A percentile compares a stretch with the other conserved stretches of the same genome.
phyloP scores from a whole-genome alignment of 1,140 invertebrate genomes.

The Pogonomyrmex barbatus region DNA sequence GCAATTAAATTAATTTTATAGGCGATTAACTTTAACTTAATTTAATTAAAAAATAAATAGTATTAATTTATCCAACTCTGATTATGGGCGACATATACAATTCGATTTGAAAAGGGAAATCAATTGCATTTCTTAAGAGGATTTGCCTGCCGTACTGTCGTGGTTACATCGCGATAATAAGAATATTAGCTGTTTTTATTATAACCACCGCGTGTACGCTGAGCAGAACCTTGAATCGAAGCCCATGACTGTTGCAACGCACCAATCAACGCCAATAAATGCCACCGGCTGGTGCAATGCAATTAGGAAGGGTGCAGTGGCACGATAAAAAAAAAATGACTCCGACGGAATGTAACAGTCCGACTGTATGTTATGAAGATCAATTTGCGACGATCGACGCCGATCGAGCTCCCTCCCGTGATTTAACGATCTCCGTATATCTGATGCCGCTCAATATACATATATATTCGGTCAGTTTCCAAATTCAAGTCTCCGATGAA shows the following conservation, averaged over 20 bases:
- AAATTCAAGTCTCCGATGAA: background rate
- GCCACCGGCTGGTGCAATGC: constrained; percentile 77
- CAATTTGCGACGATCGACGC: background rate
- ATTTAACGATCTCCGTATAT: background rate
- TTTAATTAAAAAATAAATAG: too few species aligned
- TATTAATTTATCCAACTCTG: background rate
- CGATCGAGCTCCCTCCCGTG: background rate
- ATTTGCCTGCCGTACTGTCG: background rate
- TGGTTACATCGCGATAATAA: constrained; percentile 61
- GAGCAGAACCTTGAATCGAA: constrained; percentile 80
- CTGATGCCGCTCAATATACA: background rate
- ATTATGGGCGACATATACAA: background rate
- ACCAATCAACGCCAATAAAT: constrained; percentile 82
- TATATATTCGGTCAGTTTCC: background rate
- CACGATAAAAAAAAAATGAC: constrained; percentile 41
- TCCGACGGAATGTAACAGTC: constrained; percentile 33
- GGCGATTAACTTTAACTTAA: too few species aligned
- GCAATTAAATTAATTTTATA: too few species aligned
- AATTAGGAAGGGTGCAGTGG: constrained; percentile 79
- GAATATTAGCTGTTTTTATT: constrained; percentile 76
- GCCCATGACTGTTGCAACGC: constrained; percentile 79
- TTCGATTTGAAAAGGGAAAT: background rate
- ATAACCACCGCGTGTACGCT: constrained; percentile 72
- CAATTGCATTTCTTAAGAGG: background rate
- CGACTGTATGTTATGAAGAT: background rate